These are phyloP conservation scores for Dolichopus griseipennis DNA, from an alignment of 2,888 invertebrate genomes.

Conservation along the genomic window DNA sequence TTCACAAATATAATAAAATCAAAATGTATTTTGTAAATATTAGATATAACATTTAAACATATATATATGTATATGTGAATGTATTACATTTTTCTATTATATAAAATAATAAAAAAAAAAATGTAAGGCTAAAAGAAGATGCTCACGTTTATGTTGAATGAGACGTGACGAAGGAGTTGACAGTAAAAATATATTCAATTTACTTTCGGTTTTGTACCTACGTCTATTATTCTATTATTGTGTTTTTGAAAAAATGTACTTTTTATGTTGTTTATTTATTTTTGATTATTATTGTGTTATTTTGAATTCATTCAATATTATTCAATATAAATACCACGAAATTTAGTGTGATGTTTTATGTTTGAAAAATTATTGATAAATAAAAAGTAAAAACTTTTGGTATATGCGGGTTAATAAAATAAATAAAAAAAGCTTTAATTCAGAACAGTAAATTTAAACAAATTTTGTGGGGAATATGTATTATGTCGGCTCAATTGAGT, in stretches of 20 bases:
- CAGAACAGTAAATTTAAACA: background rate
- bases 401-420: no score
- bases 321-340: no score
- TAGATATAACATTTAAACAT: no score
- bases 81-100: background rate
- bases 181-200: constrained; percentile 10
- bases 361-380: no score
- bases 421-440: background rate
- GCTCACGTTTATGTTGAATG: constrained; percentile 11
- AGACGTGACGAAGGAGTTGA: constrained; percentile 11
- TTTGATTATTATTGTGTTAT: background rate
- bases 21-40: no score
- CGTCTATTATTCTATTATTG: background rate
- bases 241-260: background rate
- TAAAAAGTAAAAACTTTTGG: no score
- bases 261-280: no score
- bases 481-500: no score
- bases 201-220: constrained; percentile 1
- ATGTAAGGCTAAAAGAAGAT: background rate
- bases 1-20: no score
- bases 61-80: background rate
- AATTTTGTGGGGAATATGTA: no score
- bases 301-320: background rate
- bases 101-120: background rate
- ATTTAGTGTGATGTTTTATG: no score